Conservation (phyloP, 53 echinoderm and acorn worm genomes). For the Mesocentrotus franciscanus region DNA sequence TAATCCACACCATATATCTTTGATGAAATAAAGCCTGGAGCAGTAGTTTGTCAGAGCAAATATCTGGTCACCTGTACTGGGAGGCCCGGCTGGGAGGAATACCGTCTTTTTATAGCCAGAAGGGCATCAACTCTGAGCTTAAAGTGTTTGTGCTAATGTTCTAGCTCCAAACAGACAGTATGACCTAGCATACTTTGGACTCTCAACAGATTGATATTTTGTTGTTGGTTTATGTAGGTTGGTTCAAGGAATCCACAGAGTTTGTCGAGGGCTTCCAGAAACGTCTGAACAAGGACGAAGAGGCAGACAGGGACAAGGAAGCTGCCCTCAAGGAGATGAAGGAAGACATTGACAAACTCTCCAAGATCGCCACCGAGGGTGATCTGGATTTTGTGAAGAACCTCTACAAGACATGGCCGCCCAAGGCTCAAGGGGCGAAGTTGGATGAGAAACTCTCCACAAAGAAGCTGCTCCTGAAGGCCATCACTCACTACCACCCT, state of each 20-base stretch:
- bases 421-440: slow-evolving; percentile 42
- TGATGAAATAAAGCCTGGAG: too few species aligned
- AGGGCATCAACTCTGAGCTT: too few species aligned
- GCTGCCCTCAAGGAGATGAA: slow-evolving; percentile 9
- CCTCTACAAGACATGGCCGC: slow-evolving; percentile 56
- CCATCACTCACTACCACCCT: too few species aligned
- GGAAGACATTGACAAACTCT: not conserved
- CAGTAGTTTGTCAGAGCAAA: too few species aligned
- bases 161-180: too few species aligned
- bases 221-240: not conserved
- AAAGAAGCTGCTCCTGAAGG: slow-evolving; percentile 52
- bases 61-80: too few species aligned
- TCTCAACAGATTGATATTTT: not conserved
- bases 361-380: not conserved
- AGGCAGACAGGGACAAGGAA: not conserved
- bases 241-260: slow-evolving; percentile 12
- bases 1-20: too few species aligned
- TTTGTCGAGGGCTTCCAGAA: slow-evolving; percentile 47
- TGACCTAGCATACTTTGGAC: too few species aligned
- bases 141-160: too few species aligned
- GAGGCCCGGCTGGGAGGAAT: too few species aligned
- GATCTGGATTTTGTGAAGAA: slow-evolving; percentile 40
- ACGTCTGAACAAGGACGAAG: slow-evolving; percentile 33
- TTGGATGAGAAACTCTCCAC: not conserved
- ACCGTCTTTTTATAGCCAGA: too few species aligned